Percentiles rank a stretch among this genome's conserved stretches.
These are phyloP conservation scores for Muricea muricata DNA, from an alignment of 92 coral and sea anemone genomes.

Conservation along the genomic window DNA sequence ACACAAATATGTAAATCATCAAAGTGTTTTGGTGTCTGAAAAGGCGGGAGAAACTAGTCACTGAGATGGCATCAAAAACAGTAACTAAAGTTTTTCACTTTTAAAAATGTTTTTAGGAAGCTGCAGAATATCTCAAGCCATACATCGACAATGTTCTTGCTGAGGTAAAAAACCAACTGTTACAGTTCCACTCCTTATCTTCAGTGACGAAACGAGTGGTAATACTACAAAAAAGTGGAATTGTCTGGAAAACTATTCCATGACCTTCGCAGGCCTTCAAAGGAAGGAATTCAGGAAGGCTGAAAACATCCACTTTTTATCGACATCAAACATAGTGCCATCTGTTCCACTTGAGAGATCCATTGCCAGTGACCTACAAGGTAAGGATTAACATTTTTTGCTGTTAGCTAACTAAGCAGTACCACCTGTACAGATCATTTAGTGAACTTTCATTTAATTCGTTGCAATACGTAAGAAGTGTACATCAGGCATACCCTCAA, in stretches of 20 bases:
- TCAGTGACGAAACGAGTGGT: conserved; percentile 29
- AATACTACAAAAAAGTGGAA: conserved; percentile 27
- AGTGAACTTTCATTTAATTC: no score
- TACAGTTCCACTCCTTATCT: neutral
- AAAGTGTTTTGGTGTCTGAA: conserved; percentile 1
- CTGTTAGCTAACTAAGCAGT: neutral
- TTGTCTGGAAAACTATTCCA: neutral
- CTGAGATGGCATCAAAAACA: neutral
- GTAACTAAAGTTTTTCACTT: neutral
- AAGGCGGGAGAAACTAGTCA: neutral
- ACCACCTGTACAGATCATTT: neutral
- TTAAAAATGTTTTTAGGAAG: neutral
- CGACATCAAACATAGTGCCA: conserved; percentile 10
- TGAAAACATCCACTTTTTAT: conserved; percentile 12
- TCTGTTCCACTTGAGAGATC: conserved; percentile 10
- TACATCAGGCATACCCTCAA: neutral
- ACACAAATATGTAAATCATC: neutral
- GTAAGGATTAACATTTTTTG: neutral
- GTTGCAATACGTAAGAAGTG: no score
- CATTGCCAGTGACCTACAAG: conserved; percentile 22
- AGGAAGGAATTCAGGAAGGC: neutral
- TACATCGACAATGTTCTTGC: neutral
- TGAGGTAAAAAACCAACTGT: neutral
- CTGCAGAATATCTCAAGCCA: neutral
- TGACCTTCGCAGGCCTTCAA: neutral